phyloP scores from a whole-genome alignment of 2,113 vertebrate genomes.

The Odontophorus gujanensis region DNA sequence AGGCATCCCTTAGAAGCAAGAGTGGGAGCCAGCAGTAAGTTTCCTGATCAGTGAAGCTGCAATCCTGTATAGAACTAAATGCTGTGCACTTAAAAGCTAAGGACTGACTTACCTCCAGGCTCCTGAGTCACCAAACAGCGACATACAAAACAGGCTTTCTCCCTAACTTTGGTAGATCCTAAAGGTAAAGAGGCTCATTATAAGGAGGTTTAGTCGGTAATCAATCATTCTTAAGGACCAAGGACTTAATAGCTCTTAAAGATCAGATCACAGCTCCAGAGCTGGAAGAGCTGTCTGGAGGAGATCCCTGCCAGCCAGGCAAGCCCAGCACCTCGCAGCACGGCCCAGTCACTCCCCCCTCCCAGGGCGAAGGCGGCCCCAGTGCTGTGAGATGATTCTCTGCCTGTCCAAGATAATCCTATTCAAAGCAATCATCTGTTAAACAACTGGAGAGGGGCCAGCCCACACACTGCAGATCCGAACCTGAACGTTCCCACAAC shows the following conservation, averaged over 20 bases:
- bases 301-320: not conserved
- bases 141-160: not conserved
- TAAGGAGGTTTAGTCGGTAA: not conserved
- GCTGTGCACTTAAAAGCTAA: not conserved
- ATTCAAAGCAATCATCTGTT: constrained; percentile 49
- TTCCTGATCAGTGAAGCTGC: not conserved
- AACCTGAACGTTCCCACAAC: constrained; percentile 59
- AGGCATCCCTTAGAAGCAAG: rapidly evolving
- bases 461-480: constrained; percentile 10
- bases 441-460: constrained; percentile 46
- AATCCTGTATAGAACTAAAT: not conserved
- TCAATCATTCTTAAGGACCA: constrained; percentile 29
- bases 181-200: constrained; percentile 20
- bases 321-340: not conserved
- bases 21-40: not conserved
- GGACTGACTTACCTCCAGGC: not conserved
- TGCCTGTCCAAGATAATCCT: constrained; percentile 61
- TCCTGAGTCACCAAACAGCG: not conserved
- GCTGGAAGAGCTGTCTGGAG: not conserved
- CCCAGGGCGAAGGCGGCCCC: not conserved
- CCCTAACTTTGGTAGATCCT: not conserved
- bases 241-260: constrained; percentile 1
- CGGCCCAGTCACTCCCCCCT: rapidly evolving
- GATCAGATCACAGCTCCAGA: not conserved
- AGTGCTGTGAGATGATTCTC: not conserved